A percentile compares a stretch with the other conserved stretches of the same genome.
These are phyloP conservation scores for Gymnoscopelus microlampas DNA, from an alignment of 2,797 vertebrate species.

Conservation along the genomic window DNA sequence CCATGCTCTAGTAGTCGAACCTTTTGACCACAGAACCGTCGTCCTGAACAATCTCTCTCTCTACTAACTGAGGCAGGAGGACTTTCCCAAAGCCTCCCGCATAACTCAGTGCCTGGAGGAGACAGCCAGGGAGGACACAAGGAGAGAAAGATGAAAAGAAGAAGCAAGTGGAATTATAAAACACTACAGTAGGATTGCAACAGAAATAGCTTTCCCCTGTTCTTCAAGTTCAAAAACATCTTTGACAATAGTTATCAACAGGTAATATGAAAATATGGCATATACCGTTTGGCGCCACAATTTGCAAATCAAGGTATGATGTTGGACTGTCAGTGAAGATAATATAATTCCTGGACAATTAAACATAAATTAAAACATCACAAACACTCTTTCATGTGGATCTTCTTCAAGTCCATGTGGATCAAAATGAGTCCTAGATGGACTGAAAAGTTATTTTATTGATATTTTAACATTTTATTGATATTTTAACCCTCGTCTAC, in stretches of 20 bases:
- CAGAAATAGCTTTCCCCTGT: too few relatives aligned
- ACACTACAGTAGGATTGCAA: background rate
- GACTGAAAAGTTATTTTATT: too few relatives aligned
- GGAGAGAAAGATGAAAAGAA: constrained; percentile 41
- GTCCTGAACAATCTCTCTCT: constrained; percentile 87
- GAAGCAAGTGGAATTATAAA: background rate
- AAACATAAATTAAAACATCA: too few relatives aligned
- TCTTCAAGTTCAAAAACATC: background rate
- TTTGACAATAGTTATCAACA: background rate
- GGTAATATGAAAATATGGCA: background rate
- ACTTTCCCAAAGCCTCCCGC: constrained; percentile 86
- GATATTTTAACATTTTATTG: too few relatives aligned
- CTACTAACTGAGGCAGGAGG: constrained; percentile 89
- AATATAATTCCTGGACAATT: too few relatives aligned
- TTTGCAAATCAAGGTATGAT: too few relatives aligned
- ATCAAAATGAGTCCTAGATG: too few relatives aligned
- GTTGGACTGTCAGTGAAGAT: too few relatives aligned
- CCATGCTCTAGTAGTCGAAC: constrained; percentile 83
- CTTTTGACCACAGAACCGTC: constrained; percentile 96
- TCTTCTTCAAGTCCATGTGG: too few relatives aligned
- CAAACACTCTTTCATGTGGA: too few relatives aligned
- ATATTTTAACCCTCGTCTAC: too few relatives aligned
- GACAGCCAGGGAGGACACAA: constrained; percentile 30
- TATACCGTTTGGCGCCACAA: too few relatives aligned
- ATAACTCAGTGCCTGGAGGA: constrained; percentile 89